A percentile compares a stretch with the other conserved stretches of the same genome.
These are phyloP conservation scores for Diachasma alloeum DNA, from an alignment of 1,140 invertebrate species.

Conservation along the genomic window DNA sequence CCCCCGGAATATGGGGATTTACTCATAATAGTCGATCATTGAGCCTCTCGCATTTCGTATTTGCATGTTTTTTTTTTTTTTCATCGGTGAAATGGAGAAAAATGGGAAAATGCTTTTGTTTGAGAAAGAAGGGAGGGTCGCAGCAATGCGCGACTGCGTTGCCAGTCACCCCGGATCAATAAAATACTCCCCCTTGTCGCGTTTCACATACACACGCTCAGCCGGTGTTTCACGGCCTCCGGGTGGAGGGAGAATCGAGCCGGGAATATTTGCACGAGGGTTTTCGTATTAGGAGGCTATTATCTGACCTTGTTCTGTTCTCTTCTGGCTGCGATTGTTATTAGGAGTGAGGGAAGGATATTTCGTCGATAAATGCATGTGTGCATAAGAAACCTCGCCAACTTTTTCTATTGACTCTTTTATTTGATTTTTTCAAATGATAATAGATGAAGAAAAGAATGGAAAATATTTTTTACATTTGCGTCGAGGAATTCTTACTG, in stretches of 20 bases:
- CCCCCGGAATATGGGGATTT: too few relatives aligned
- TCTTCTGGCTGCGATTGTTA: background rate
- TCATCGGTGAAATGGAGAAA: background rate
- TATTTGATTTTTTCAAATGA: too few relatives aligned
- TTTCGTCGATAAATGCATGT: too few relatives aligned
- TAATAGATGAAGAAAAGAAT: too few relatives aligned
- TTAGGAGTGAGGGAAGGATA: background rate
- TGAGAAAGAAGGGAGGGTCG: background rate
- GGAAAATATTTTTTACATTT: too few relatives aligned
- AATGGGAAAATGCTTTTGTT: background rate
- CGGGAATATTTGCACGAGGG: background rate
- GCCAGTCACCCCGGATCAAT: conserved; percentile 29
- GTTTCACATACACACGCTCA: background rate
- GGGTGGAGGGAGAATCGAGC: background rate
- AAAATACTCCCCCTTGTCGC: conserved; percentile 20
- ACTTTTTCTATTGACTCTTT: too few relatives aligned
- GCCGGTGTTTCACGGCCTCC: background rate
- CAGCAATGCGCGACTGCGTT: background rate
- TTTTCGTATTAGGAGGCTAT: background rate
- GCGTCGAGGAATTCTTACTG: too few relatives aligned
- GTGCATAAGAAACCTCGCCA: too few relatives aligned
- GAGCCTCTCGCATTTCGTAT: too few relatives aligned
- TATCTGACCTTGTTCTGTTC: background rate
- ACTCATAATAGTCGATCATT: too few relatives aligned
- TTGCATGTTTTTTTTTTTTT: too few relatives aligned